These are phyloP conservation scores for Pitta sordida DNA, from an alignment of 2,113 vertebrate species.

Conservation along the genomic window DNA sequence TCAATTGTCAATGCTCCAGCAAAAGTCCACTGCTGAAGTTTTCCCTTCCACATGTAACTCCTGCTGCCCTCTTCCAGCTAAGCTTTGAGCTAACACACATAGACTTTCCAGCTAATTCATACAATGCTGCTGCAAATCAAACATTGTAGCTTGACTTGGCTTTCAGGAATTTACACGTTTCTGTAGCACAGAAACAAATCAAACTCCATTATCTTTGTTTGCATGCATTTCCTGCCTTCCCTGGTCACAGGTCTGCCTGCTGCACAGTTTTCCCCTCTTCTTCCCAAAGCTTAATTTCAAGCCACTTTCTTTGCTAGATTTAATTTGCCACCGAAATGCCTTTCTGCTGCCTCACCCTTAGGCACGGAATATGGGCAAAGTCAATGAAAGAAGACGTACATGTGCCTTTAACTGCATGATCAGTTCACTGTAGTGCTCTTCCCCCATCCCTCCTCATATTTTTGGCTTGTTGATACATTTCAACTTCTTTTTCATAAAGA, in stretches of 20 bases:
- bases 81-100: not conserved
- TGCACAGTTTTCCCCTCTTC: not conserved
- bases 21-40: not conserved
- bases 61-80: not conserved
- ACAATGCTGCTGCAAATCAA: not conserved
- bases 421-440: not conserved
- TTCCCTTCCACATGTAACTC: not conserved
- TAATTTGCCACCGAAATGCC: slow-evolving; percentile 13
- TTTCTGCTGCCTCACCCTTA: slow-evolving; percentile 18
- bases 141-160: fast-evolving
- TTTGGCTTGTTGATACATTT: not conserved
- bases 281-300: not conserved
- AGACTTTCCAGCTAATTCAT: not conserved
- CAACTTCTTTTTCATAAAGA: not conserved
- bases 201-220: not conserved
- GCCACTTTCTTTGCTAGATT: not conserved
- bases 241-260: slow-evolving; percentile 14
- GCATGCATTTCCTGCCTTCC: slow-evolving; percentile 2
- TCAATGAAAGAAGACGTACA: not conserved
- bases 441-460: not conserved
- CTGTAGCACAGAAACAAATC: not conserved
- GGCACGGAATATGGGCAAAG: not conserved
- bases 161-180: not conserved
- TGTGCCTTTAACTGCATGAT: not conserved
- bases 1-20: not conserved